Conservation (phyloP, 2,888 invertebrate genomes). For the Gari tellinella region DNA sequence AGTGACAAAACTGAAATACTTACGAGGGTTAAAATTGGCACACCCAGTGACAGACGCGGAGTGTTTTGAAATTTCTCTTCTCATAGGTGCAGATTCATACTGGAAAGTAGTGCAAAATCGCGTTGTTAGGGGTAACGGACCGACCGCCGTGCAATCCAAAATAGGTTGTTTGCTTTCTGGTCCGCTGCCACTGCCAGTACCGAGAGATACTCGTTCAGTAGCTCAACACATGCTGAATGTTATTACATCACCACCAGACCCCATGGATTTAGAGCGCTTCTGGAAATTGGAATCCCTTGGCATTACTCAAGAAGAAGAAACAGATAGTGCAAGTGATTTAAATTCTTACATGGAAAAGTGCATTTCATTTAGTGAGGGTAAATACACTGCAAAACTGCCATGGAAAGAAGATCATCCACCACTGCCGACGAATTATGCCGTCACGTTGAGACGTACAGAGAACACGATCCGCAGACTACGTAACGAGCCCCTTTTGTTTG, state of each 20-base stretch:
- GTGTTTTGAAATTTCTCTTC: conserved; percentile 15
- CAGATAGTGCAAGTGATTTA: not conserved
- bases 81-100: conserved; percentile 53
- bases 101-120: conserved; percentile 38
- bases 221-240: conserved; percentile 7
- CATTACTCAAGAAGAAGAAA: conserved; percentile 11
- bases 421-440: conserved; percentile 23
- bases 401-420: conserved; percentile 29
- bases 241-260: conserved; percentile 11
- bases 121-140: conserved; percentile 31
- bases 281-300: conserved; percentile 43
- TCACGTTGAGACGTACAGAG: conserved; percentile 16
- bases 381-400: conserved; percentile 27
- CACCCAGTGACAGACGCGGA: conserved; percentile 20
- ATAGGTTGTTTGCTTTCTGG: conserved; percentile 38
- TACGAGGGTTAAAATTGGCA: conserved; percentile 18
- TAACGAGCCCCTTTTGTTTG: conserved; percentile 14
- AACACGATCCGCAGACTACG: conserved; percentile 13
- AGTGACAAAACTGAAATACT: too few relatives aligned
- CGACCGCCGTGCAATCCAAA: conserved; percentile 42
- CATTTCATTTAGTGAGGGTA: conserved; percentile 19
- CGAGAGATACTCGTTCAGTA: too few relatives aligned
- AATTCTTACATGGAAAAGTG: conserved; percentile 1
- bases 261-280: conserved; percentile 31
- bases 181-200: conserved; percentile 2